Conservation (phyloP, 1,140 invertebrate species). For the Pantala flavescens region DNA sequence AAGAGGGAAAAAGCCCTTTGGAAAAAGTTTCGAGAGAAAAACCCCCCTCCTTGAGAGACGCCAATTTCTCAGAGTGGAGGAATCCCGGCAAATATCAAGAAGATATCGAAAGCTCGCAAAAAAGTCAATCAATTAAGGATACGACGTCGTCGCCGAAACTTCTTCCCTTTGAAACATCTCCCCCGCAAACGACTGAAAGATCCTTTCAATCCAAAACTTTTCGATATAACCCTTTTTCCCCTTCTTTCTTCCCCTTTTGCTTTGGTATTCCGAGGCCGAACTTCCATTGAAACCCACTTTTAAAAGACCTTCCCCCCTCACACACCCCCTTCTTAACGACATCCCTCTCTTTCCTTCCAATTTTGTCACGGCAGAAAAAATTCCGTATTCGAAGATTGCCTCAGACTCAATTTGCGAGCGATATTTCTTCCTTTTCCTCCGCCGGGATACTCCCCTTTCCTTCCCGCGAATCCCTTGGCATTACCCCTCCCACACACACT, state of each 20-base stretch:
- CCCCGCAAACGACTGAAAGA: not conserved
- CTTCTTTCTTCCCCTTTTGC: not conserved
- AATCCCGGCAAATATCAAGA: too few species aligned
- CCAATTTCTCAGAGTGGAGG: too few species aligned
- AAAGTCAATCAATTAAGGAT: not conserved
- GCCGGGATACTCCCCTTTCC: not conserved
- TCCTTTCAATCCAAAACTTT: not conserved
- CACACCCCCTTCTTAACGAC: not conserved
- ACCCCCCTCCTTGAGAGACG: too few species aligned
- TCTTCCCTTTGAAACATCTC: not conserved
- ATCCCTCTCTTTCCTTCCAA: not conserved
- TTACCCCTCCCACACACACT: not conserved
- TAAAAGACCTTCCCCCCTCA: not conserved
- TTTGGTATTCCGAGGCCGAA: not conserved
- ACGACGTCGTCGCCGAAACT: not conserved
- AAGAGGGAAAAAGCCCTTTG: too few species aligned
- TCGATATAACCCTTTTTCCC: not conserved
- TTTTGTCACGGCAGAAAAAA: not conserved
- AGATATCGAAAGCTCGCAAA: not conserved
- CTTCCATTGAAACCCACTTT: not conserved
- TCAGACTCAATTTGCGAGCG: not conserved
- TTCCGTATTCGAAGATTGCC: constrained; percentile 4
- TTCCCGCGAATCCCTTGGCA: not conserved
- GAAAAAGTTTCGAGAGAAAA: too few species aligned
- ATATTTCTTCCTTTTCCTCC: not conserved